Base-by-base conservation (phyloP, 64 coral and sea anemone genomes). In the Montipora efflorescens region DNA sequence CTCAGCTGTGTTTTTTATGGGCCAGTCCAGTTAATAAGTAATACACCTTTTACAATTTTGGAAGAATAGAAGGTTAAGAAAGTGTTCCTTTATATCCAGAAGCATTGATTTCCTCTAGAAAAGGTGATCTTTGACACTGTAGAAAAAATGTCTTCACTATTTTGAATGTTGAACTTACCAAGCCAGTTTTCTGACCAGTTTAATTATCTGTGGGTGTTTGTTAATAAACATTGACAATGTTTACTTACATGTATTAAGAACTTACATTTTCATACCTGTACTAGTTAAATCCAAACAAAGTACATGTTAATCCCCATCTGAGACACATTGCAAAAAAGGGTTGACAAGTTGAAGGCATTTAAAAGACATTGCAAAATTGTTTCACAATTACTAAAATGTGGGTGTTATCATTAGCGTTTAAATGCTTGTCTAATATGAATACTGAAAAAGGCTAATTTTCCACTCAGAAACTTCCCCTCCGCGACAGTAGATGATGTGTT, bases 1-100 rank as follows among this genome's bases (percentile, higher is more conserved):
- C 36, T 36, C 28, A 36, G 28, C 28, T 46, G 75, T 95, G 8
- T 62, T 36, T 36, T 36, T 36, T 36, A 36, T 36, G 28, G 28
- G 28, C 28, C 28, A 36, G 28, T 36, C 36, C 36, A 79, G 19
- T 64, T 90, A n/a, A 10, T 83, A 20, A 79, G 87, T 49, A 77
- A 94, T 89, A 72, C 52, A 19, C 93, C 93, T 77, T 94, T 94
- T 22, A 72, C 47, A 53, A 53, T 94, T 90, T 18, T 25, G 46
- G 44, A 83, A 0, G 11, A 79, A 48, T 50, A 79, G 48, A 47
- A 57, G 15, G 77, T 79, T 79, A 79, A 79, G 49, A 57, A 79
- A 21, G 48, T 55, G 15, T 79, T 55, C 77, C 77, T 8, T 55
- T 79, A 79, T 36, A 36, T 36, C 36, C 36, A 36, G 36, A 36